These are phyloP conservation scores for Chrysotoxum bicinctum DNA, from an alignment of 2,888 invertebrate genomes.

Conservation along the genomic window DNA sequence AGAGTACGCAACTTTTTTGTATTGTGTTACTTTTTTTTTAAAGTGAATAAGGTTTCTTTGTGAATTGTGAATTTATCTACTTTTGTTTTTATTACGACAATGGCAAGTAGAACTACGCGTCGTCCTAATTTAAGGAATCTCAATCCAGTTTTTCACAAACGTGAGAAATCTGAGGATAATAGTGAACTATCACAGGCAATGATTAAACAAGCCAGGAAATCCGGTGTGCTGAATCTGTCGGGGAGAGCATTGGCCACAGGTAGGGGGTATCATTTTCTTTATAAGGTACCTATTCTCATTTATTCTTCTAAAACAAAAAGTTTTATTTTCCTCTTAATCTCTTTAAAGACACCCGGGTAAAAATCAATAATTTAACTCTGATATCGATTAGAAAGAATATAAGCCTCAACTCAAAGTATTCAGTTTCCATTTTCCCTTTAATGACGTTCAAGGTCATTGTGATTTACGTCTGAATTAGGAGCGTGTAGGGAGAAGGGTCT, in stretches of 20 bases:
- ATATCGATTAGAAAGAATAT: constrained; percentile 32
- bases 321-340: neutral
- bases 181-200: constrained; percentile 86
- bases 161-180: constrained; percentile 88
- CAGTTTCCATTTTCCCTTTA: neutral
- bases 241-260: constrained; percentile 89
- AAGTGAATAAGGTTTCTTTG: constrained; percentile 25
- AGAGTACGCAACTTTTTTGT: neutral
- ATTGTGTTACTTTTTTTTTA: neutral
- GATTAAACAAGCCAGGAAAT: constrained; percentile 90
- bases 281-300: neutral
- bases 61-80: neutral
- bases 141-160: constrained; percentile 87
- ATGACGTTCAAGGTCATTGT: constrained; percentile 20
- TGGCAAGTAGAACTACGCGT: constrained; percentile 51
- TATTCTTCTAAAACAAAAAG: neutral
- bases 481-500: neutral
- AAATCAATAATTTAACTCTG: constrained; percentile 43
- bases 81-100: neutral
- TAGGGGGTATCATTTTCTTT: constrained; percentile 78
- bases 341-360: neutral
- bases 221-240: constrained; percentile 90
- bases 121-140: constrained; percentile 76
- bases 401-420: neutral
- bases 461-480: neutral